Evolutionary conservation across 2,797 vertebrate species (phyloP).

Genomic region (Benthosema pterotum): DNA sequence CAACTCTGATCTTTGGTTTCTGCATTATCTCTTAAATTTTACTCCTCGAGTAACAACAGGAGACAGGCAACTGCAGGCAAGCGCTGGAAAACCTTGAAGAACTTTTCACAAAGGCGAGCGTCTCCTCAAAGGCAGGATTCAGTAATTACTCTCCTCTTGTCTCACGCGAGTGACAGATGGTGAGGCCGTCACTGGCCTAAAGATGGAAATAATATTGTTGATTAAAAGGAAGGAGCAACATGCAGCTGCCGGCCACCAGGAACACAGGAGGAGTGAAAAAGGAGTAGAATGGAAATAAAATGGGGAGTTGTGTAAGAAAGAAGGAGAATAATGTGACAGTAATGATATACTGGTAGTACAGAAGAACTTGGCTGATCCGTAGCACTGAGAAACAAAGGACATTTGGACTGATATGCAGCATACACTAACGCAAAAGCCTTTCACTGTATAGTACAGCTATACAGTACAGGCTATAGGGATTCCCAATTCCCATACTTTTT

Average conservation of each 20-base stretch:
- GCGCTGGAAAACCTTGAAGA: constrained; percentile 61
- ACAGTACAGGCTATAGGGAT: too few relatives aligned
- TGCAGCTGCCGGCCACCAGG: constrained; percentile 72
- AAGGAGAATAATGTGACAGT: constrained; percentile 7
- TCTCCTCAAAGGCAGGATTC: constrained; percentile 73
- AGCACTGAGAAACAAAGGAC: constrained; percentile 35
- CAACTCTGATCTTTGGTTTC: constrained; percentile 49
- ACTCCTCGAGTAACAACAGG: constrained; percentile 43
- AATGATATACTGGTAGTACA: constrained; percentile 39
- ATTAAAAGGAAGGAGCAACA: constrained; percentile 80
- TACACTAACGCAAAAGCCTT: too few relatives aligned
- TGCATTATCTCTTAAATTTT: constrained; percentile 52
- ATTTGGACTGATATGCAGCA: constrained; percentile 34
- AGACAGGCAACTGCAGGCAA: constrained; percentile 39
- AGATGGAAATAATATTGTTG: constrained; percentile 80
- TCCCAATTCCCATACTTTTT: too few relatives aligned
- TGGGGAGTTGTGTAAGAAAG: constrained; percentile 39
- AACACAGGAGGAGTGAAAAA: constrained; percentile 35
- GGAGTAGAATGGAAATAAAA: constrained; percentile 28
- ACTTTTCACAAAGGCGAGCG: constrained; percentile 62
- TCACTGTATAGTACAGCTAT: too few relatives aligned
- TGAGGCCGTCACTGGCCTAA: constrained; percentile 71
- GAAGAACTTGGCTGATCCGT: constrained; percentile 41
- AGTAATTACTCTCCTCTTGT: constrained; percentile 78
- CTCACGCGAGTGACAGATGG: constrained; percentile 82